Evolutionary conservation across 2,113 vertebrate species (phyloP).

Genomic region (Ophiodon elongatus): DNA sequence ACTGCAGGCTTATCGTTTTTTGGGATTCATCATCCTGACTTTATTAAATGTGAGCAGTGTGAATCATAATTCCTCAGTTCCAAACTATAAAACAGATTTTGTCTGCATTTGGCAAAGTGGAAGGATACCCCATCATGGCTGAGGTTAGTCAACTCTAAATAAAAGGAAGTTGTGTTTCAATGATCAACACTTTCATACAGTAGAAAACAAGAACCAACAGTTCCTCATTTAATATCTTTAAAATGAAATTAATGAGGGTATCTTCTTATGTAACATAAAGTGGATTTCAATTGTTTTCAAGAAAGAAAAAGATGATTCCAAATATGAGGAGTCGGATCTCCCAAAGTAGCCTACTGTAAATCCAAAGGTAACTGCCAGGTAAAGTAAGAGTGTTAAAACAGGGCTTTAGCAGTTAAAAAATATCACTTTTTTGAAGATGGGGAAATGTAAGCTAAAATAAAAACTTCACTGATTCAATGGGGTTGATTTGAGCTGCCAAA

Average conservation of each 20-base stretch:
- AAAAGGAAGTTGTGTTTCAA: slow-evolving; percentile 5
- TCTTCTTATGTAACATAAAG: not conserved
- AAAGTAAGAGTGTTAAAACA: not conserved
- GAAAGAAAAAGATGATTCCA: not conserved
- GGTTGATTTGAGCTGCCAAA: not conserved
- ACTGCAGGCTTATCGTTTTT: slow-evolving; percentile 3
- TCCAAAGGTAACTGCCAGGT: not conserved
- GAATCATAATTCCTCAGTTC: slow-evolving; percentile 20
- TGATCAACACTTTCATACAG: slow-evolving; percentile 3
- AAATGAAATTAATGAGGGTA: not conserved
- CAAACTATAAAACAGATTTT: slow-evolving; percentile 18
- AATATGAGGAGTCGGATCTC: not conserved
- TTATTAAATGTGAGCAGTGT: slow-evolving; percentile 20
- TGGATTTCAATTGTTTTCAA: not conserved
- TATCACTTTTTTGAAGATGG: not conserved
- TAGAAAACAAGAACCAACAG: not conserved
- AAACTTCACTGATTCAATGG: not conserved
- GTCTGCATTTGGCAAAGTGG: slow-evolving; percentile 16
- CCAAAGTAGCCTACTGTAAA: not conserved
- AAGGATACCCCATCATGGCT: slow-evolving; percentile 5
- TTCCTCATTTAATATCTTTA: not conserved
- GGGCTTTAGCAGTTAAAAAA: not conserved
- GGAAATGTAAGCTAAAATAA: slow-evolving; percentile 4
- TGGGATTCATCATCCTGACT: slow-evolving; percentile 22
- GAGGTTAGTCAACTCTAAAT: slow-evolving; percentile 26